Evolutionary conservation across 2,888 invertebrate species (phyloP).

Genomic region (Patella caerulea): DNA sequence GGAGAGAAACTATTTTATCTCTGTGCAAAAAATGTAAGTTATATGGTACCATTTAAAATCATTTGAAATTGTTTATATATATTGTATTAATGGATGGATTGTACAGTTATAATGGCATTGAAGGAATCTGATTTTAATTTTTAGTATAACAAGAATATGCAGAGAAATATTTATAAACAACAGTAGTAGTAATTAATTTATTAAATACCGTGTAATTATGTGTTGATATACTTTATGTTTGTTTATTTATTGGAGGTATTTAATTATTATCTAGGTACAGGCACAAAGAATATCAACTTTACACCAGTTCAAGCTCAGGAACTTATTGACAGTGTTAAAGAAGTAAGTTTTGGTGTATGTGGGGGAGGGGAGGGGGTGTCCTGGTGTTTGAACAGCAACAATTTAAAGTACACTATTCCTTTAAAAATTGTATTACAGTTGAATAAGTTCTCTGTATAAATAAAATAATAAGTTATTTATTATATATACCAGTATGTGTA

Average conservation of each 20-base stretch:
- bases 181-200: slow-evolving; percentile 16
- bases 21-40: slow-evolving; percentile 40
- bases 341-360: slow-evolving; percentile 37
- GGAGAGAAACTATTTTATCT: slow-evolving; percentile 92
- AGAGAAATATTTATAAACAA: slow-evolving; percentile 3
- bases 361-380: too few relatives aligned
- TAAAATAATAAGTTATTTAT: too few relatives aligned
- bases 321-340: slow-evolving; percentile 43
- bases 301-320: slow-evolving; percentile 25
- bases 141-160: neutral
- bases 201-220: slow-evolving; percentile 16
- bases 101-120: too few relatives aligned
- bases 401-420: too few relatives aligned
- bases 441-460: too few relatives aligned
- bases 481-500: too few relatives aligned
- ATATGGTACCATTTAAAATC: too few relatives aligned
- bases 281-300: neutral
- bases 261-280: neutral
- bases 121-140: neutral
- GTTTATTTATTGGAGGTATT: neutral
- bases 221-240: neutral
- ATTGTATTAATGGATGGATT: too few relatives aligned
- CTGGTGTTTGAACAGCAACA: too few relatives aligned
- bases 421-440: too few relatives aligned
- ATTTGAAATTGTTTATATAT: too few relatives aligned